Evolutionary conservation across 1,140 invertebrate genomes (phyloP).

Genomic region (Dendrolimus kikuchii): DNA sequence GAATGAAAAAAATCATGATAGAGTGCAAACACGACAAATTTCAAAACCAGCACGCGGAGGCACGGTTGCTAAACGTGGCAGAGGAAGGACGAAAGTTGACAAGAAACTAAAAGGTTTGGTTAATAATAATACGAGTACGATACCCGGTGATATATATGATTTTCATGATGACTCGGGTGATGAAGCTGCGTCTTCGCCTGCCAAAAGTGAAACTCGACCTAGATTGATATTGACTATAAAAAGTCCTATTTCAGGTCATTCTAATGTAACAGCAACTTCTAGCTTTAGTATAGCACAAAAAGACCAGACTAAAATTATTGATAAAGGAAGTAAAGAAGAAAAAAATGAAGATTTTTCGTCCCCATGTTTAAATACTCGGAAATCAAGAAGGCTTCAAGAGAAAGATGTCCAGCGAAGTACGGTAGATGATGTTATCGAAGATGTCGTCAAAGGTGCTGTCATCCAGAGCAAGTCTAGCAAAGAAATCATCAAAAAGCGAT

Average conservation of each 20-base stretch:
- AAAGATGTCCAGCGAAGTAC: conserved; percentile 82
- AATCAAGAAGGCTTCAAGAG: conserved; percentile 85
- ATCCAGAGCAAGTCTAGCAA: conserved; percentile 36
- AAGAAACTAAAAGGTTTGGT: conserved; percentile 73
- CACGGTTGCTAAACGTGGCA: conserved; percentile 56
- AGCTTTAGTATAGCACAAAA: conserved; percentile 49
- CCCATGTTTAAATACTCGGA: conserved; percentile 78
- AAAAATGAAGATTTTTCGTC: conserved; percentile 77
- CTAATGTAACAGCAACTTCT: conserved; percentile 46
- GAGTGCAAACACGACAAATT: conserved; percentile 73
- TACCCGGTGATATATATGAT: conserved; percentile 84
- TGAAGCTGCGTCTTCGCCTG: conserved; percentile 68
- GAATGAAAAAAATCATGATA: conserved; percentile 59
- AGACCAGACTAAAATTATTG: conserved; percentile 38
- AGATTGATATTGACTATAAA: conserved; percentile 87
- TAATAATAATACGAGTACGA: conserved; percentile 51
- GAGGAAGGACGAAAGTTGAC: conserved; percentile 70
- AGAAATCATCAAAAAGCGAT: conserved; percentile 50
- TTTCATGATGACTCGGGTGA: conserved; percentile 89
- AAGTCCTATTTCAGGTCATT: conserved; percentile 71
- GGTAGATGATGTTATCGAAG: conserved; percentile 89
- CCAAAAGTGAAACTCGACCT: conserved; percentile 75
- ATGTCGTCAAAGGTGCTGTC: conserved; percentile 80
- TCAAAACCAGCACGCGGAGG: conserved; percentile 72
- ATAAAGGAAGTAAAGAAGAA: conserved; percentile 71